Conservation (phyloP, 1,140 invertebrate genomes). For the Plodia interpunctella region DNA sequence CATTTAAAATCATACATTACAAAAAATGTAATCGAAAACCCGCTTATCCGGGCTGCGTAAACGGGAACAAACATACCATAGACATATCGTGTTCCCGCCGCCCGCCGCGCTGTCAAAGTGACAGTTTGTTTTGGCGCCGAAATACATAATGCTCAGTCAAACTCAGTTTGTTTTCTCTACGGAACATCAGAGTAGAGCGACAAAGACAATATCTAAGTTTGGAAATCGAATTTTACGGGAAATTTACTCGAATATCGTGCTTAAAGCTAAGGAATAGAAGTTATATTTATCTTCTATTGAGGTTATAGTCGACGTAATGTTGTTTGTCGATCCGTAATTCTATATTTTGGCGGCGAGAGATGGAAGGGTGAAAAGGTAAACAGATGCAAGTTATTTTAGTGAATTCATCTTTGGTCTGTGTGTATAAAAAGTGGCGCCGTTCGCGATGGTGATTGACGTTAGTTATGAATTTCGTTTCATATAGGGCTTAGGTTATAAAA, state of each 20-base stretch:
- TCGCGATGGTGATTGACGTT: conserved; percentile 52
- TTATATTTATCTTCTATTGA: conserved; percentile 22
- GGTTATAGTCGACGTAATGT: conserved; percentile 16
- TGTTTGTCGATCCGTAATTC: conserved; percentile 64
- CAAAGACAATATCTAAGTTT: conserved; percentile 47
- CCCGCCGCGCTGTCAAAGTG: conserved; percentile 70
- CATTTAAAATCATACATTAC: conserved; percentile 22
- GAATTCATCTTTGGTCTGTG: conserved; percentile 62
- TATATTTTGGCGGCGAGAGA: conserved; percentile 69
- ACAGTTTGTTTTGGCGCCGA: conserved; percentile 74
- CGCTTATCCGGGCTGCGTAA: conserved; percentile 60
- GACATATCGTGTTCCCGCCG: conserved; percentile 68
- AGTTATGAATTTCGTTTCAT: conserved; percentile 48
- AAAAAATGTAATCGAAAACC: conserved; percentile 60
- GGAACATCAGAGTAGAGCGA: conserved; percentile 59
- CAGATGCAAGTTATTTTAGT: conserved; percentile 69
- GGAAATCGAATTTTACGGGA: conserved; percentile 27
- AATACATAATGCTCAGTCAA: conserved; percentile 71
- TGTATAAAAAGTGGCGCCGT: conserved; percentile 70
- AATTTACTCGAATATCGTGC: conserved; percentile 31
- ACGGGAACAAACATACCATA: conserved; percentile 67
- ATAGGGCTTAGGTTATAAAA: conserved; percentile 12
- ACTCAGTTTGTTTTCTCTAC: conserved; percentile 70
- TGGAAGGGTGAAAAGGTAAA: conserved; percentile 74
- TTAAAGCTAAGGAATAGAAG: conserved; percentile 30